These are phyloP conservation scores for Parasteatoda lunata DNA, from an alignment of 2,888 invertebrate genomes.

Conservation along the genomic window DNA sequence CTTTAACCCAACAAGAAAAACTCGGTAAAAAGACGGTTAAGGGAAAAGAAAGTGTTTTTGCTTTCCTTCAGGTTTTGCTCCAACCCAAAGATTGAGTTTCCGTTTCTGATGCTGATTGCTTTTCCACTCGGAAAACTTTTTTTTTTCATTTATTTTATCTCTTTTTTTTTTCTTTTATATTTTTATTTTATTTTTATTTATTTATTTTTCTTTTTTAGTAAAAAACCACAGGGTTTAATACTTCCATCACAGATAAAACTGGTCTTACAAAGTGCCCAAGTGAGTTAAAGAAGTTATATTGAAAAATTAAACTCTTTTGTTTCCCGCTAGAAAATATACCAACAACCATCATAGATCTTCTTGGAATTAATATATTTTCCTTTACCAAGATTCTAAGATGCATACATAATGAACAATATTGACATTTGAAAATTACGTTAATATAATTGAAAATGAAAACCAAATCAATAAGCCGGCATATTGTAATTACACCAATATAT, in stretches of 20 bases:
- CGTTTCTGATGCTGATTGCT: constrained; percentile 57
- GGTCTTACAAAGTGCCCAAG: constrained; percentile 15
- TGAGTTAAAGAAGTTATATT: constrained; percentile 25
- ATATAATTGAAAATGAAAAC: too few relatives aligned
- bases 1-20: background rate
- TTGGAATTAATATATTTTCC: too few relatives aligned
- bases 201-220: background rate
- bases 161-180: background rate
- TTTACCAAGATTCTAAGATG: too few relatives aligned
- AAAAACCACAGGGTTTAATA: constrained; percentile 28
- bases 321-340: too few relatives aligned
- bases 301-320: background rate
- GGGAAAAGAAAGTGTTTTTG: constrained; percentile 20
- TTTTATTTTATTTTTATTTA: background rate
- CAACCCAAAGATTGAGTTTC: constrained; percentile 44
- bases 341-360: too few relatives aligned
- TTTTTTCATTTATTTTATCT: background rate
- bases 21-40: constrained; percentile 38
- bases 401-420: too few relatives aligned
- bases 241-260: constrained; percentile 15
- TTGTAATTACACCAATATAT: too few relatives aligned
- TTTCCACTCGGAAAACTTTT: constrained; percentile 38
- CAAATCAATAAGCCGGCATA: too few relatives aligned
- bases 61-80: constrained; percentile 2
- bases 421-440: too few relatives aligned